phyloP scores from a whole-genome alignment of 2,113 vertebrate genomes.

The Lethenteron reissneri region DNA sequence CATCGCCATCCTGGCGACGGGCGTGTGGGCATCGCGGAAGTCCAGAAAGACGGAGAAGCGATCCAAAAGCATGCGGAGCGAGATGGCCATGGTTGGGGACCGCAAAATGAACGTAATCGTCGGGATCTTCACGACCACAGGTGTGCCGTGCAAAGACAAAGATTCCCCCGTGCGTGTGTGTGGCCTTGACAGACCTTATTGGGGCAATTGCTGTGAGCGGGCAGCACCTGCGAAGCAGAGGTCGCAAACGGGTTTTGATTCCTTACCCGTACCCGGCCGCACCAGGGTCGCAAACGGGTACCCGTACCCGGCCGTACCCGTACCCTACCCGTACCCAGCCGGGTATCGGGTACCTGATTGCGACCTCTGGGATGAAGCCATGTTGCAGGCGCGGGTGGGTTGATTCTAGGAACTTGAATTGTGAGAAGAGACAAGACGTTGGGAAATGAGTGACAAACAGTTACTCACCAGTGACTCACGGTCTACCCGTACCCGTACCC shows the following conservation, averaged over 20 bases:
- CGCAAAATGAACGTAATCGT: conserved; percentile 32
- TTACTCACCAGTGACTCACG: too few relatives aligned
- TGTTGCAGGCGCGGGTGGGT: too few relatives aligned
- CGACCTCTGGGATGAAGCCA: not conserved
- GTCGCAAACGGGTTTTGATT: too few relatives aligned
- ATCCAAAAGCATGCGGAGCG: conserved; percentile 18
- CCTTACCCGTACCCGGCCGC: not conserved
- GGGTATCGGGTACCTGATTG: too few relatives aligned
- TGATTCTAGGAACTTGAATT: too few relatives aligned
- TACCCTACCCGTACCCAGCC: too few relatives aligned
- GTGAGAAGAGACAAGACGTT: not conserved
- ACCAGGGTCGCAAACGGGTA: too few relatives aligned
- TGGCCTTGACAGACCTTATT: conserved; percentile 13
- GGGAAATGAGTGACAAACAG: too few relatives aligned
- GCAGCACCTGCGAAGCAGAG: not conserved
- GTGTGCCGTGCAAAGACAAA: conserved; percentile 21
- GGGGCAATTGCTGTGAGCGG: conserved; percentile 13
- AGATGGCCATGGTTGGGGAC: conserved; percentile 32
- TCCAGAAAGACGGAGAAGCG: conserved; percentile 28
- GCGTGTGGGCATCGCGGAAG: conserved; percentile 41
- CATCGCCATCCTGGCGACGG: conserved; percentile 20
- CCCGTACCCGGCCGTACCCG: not conserved
- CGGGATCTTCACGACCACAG: conserved; percentile 29
- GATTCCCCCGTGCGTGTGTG: conserved; percentile 16
- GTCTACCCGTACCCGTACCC: too few relatives aligned